Evolutionary conservation across 1,140 invertebrate species (phyloP), one percentile per base, ranked within the genome.

Genomic region (Lordiphosa mommai): DNA sequence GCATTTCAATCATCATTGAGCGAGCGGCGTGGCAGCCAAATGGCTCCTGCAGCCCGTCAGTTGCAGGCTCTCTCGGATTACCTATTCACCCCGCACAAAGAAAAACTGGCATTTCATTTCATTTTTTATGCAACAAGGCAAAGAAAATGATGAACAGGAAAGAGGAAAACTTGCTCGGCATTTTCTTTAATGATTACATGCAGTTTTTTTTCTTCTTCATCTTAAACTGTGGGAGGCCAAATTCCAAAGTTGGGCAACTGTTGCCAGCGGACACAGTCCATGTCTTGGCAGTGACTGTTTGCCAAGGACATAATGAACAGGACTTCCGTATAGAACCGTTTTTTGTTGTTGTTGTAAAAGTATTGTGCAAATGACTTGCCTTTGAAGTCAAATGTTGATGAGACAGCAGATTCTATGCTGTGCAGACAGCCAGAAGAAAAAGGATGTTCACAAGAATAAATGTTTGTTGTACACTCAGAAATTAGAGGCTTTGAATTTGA

Each of bases 1-100:
- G 76, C 76, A 72, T 82, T 82, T 82, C 76, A 82, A 77, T 82
- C 76, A 84, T 84, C 77, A 64, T 64, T 63, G 76, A 69, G 66
- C 61, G 76, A 69, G 66, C 61, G 59, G 50, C 13, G 14, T 13
- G 66, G 70, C 76, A 67, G 72, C 47, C 43, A 76, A 74, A 71
- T 59, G 77, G 57, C 55, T 64, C 72, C 58, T 59, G 58, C 47
- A 41, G 67, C 37, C 37, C 50, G 68, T 79, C 72, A 77, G 63
- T 68, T 69, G 68, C 73, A 77, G 76, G 27, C 55, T 57, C 55
- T 57, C 23, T 27, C 40, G 40, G 61, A 59, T 58, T 58, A 68
- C 59, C 70, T 61, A 56, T 68, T 38, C 53, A 37, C 30, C 33
- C 32, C 23, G 27, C 29, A 40, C 29, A 12, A 9, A 20, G 52